A percentile compares a stretch with the other conserved stretches of the same genome.
Evolutionary conservation across 2,888 invertebrate genomes (phyloP).

Genomic region (Iphiclides podalirius): DNA sequence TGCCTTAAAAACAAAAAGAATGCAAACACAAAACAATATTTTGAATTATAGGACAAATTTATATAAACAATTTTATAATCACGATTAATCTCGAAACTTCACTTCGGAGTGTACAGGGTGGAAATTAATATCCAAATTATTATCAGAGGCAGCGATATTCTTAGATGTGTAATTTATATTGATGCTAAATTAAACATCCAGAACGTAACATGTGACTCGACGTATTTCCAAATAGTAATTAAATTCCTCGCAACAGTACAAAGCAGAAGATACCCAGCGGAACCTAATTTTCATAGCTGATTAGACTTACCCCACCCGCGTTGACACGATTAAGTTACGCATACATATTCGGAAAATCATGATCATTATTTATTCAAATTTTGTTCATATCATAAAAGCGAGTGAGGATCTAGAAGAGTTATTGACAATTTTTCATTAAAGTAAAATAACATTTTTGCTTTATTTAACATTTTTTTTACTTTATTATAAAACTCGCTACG

Average conservation of each 20-base stretch:
- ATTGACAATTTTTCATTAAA: not conserved
- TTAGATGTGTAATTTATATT: constrained; percentile 25
- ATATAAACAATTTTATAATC: no score
- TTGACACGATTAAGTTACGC: constrained; percentile 57
- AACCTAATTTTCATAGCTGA: constrained; percentile 80
- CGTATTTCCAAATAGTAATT: constrained; percentile 75
- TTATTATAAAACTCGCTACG: no score
- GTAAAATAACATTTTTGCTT: not conserved
- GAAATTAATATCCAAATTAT: constrained; percentile 2
- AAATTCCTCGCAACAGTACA: constrained; percentile 70
- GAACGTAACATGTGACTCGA: constrained; percentile 53
- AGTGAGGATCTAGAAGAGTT: not conserved
- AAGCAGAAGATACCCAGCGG: constrained; percentile 71
- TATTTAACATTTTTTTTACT: no score
- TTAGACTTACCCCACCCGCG: constrained; percentile 73
- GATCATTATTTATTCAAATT: constrained; percentile 15
- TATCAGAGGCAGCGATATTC: constrained; percentile 9
- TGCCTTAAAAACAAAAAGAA: no score
- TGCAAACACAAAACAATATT: no score
- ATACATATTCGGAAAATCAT: constrained; percentile 41
- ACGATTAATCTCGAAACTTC: not conserved
- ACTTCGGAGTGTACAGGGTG: not conserved
- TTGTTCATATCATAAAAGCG: not conserved
- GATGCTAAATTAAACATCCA: constrained; percentile 59
- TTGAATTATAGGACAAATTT: no score